Percentiles rank a stretch among this genome's conserved stretches.
phyloP scores from a whole-genome alignment of 1,140 invertebrate species.

The Lamellibrachia luymesi region DNA sequence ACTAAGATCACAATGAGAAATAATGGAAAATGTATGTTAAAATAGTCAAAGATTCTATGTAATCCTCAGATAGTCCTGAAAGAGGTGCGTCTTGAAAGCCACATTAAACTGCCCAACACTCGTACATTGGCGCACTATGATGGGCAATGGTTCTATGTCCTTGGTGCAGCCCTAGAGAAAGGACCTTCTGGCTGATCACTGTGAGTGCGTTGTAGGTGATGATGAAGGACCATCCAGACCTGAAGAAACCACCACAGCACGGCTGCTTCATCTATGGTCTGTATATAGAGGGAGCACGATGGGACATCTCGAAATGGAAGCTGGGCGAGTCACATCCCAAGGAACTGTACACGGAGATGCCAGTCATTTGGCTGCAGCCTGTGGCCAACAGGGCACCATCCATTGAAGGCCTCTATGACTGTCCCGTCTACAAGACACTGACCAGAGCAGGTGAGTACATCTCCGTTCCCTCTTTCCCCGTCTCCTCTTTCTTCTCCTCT shows the following conservation, averaged over 20 bases:
- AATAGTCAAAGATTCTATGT: too few relatives aligned
- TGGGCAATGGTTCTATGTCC: too few relatives aligned
- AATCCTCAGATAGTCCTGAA: too few relatives aligned
- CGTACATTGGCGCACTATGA: too few relatives aligned
- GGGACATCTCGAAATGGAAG: constrained; percentile 43
- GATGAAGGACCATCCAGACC: constrained; percentile 43
- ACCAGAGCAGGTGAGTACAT: constrained; percentile 52
- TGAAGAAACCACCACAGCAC: constrained; percentile 44
- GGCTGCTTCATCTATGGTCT: constrained; percentile 58
- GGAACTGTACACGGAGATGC: constrained; percentile 56
- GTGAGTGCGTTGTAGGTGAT: constrained; percentile 12
- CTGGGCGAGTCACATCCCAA: constrained; percentile 55
- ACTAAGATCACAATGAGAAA: too few relatives aligned
- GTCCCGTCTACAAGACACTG: constrained; percentile 58
- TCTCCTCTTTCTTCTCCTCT: neutral
- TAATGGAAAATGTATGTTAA: too few relatives aligned
- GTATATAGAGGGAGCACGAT: constrained; percentile 56
- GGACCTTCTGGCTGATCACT: neutral
- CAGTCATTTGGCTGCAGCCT: constrained; percentile 55
- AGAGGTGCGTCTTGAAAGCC: too few relatives aligned
- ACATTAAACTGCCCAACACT: too few relatives aligned
- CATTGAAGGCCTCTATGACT: constrained; percentile 51
- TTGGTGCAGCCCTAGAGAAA: neutral
- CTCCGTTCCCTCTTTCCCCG: neutral
- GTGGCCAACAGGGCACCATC: constrained; percentile 44